Base-by-base conservation (phyloP, 1,140 invertebrate genomes). In the Tetramorium parvispinum region DNA sequence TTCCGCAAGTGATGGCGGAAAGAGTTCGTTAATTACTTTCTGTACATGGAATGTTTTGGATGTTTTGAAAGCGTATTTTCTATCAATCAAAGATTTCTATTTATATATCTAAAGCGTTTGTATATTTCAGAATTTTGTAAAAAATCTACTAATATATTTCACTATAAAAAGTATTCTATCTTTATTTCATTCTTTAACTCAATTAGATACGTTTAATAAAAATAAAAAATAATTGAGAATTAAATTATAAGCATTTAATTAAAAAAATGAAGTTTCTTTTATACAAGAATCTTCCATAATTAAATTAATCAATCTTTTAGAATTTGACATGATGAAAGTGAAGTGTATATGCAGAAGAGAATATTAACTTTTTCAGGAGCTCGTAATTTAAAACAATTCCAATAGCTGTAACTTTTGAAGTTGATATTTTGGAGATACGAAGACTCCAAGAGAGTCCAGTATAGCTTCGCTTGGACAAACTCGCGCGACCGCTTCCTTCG, bases 11-110 rank as follows among this genome's bases (percentile, higher is more conserved):
- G 49, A 71, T 83, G 43, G 24, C 11, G 27, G 13, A 24, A n/a
- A n/a, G 40, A 51, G 51, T 73, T 82, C 3, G 53, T 73, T 75
- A 73, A n/a, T 83, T 75, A 59, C 24, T 75, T 51, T 83, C 13
- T 59, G 0, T 59, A 13, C 46, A 49, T 49, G 4, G 13, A 61
- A 37, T 18, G 13, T 83, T 57, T 24, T 43, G 18, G 71, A 82
- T 43, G 18, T 57, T 53, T 53, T 53, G 16, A 4, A 53, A 71
- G 16, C 21, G 13, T 53, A 75, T 7, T 82, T 82, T 49, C 16
- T n/a, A 16, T 27, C 43, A 73, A 16, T 21, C 37, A 51, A 49
- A 82, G 2, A 57, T 11, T 46, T 46, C 3, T 37, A 11, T 32
- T 24, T 24, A 16, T 53, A 79, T n/a, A 55, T 70, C 40, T 55